phyloP scores from a whole-genome alignment of 2,888 invertebrate species.

The Melanostoma mellinum region DNA sequence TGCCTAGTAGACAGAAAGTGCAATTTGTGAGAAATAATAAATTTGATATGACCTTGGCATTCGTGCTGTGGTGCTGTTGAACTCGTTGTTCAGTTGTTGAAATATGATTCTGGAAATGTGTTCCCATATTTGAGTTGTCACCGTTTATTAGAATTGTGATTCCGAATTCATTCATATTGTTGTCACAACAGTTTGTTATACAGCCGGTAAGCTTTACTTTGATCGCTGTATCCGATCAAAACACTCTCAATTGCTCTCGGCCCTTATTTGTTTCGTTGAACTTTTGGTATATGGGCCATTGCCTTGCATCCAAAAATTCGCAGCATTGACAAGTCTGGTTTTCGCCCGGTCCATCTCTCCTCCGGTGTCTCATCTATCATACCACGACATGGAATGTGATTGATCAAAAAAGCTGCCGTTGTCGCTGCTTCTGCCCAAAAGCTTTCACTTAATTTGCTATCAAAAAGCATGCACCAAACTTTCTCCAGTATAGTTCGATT shows the following conservation, averaged over 20 bases:
- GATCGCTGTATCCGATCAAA: conserved; percentile 8
- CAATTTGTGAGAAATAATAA: too few relatives aligned
- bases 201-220: not conserved
- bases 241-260: not conserved
- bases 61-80: too few relatives aligned
- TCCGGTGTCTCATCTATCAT: conserved; percentile 7
- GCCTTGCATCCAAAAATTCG: conserved; percentile 59
- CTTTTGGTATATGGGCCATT: conserved; percentile 55
- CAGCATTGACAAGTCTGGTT: conserved; percentile 35
- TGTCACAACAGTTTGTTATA: too few relatives aligned
- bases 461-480: conserved; percentile 66
- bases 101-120: too few relatives aligned
- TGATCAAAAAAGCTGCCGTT: conserved; percentile 15
- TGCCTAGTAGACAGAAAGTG: too few relatives aligned
- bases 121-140: too few relatives aligned
- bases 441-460: conserved; percentile 31
- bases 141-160: too few relatives aligned
- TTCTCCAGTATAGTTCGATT: conserved; percentile 71
- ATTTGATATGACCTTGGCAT: too few relatives aligned
- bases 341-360: conserved; percentile 4
- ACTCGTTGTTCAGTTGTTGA: too few relatives aligned
- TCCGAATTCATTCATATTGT: too few relatives aligned
- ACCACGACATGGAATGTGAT: conserved; percentile 10
- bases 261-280: conserved; percentile 45
- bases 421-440: conserved; percentile 8